Base-by-base conservation (phyloP, 2,888 invertebrate genomes). In the Drosophila rubida region DNA sequence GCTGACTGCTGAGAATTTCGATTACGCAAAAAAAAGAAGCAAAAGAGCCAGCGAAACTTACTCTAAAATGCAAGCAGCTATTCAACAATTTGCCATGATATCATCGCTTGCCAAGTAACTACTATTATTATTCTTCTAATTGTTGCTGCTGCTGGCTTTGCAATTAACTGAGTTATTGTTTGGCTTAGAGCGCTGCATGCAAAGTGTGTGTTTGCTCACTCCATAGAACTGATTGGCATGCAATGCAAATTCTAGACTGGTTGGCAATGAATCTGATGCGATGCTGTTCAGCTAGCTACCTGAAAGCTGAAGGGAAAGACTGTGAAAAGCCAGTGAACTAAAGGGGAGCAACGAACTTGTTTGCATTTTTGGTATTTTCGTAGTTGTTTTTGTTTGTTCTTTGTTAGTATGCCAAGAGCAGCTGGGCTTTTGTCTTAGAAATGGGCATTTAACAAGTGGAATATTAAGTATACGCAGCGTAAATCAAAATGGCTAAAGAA, bases 261-360 rank as follows among this genome's bases (percentile, higher is more conserved):
- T 75, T 77, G 32, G 49, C 72, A 49, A 32, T 59, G 60, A 58
- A 58, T 58, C 13, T 14, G n/a, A n/a, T 37, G 32, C 30, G 32
- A 53, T 9, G 16, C 14, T 19, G 16, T 9, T 35, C 22, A 23
- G 13, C 13, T 11, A n/a, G n/a, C 19, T 3, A 19, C 16, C 5
- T 4, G 7, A 5, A 23, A 37, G 14, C 11, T 0, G 19, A 4
- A 13, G 19, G 16, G 16, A 2, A 22, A 19, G 41, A 42, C 8
- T 48, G 37, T 35, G 35, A 32, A 59, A 39, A 23, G 14, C 27
- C 32, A 27, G 13, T 49, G 7, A 27, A 50, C 48, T 45, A 35
- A 49, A 46, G 42, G 53, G 66, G 84, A 84, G 61, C 87, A 80
- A 78, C 70, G 81, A 82, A 87, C 87, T 76, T 37, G 13, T 37